Conservation (phyloP, 2,888 invertebrate species). For the Malachius bipustulatus region DNA sequence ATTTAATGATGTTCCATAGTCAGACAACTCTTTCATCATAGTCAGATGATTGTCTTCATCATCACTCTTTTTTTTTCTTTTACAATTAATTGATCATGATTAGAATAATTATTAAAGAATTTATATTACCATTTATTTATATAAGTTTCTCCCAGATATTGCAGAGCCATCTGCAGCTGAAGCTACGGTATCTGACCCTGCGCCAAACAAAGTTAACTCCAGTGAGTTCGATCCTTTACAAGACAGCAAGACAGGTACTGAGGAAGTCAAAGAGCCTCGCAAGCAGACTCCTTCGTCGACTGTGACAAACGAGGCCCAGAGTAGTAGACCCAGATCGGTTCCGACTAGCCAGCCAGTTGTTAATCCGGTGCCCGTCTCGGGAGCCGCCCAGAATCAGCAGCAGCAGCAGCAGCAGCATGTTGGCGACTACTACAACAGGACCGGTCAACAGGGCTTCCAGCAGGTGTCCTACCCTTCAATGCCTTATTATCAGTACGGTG, state of each 20-base stretch:
- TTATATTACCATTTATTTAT: too few species aligned
- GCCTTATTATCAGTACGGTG: too few species aligned
- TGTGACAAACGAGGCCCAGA: not conserved
- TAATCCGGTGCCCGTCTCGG: not conserved
- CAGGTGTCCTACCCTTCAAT: not conserved
- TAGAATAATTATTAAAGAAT: too few species aligned
- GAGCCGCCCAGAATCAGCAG: not conserved
- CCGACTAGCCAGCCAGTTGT: not conserved
- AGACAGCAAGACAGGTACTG: constrained; percentile 31
- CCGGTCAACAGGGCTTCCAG: not conserved
- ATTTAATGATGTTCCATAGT: too few species aligned
- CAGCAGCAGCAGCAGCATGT: not conserved
- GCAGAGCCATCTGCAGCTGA: too few species aligned
- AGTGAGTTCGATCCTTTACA: constrained; percentile 50
- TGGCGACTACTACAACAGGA: not conserved
- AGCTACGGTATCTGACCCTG: too few species aligned
- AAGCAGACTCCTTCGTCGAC: constrained; percentile 1
- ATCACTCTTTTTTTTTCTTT: too few species aligned
- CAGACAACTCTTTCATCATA: too few species aligned
- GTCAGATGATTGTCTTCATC: too few species aligned
- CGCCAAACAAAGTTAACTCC: constrained; percentile 35
- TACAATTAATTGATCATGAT: too few species aligned
- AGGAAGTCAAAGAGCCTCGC: constrained; percentile 17
- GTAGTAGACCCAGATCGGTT: not conserved
- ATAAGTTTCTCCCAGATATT: too few species aligned